phyloP scores from a whole-genome alignment of 2,113 vertebrate genomes.

The Protobothrops mucrosquamatus region DNA sequence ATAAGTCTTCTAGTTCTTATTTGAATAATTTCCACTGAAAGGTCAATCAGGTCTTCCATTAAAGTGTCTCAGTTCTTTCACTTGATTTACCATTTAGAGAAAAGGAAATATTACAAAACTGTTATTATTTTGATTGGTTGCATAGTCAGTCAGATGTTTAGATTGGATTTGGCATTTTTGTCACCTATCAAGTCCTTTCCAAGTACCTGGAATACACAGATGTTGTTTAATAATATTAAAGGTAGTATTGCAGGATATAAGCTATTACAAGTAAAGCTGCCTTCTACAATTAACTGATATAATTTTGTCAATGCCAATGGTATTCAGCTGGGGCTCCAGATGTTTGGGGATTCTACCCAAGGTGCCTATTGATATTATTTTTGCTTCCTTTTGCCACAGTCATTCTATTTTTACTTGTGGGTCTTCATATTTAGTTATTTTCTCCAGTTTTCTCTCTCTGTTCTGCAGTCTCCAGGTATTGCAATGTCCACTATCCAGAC shows the following conservation, averaged over 20 bases:
- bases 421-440: not conserved
- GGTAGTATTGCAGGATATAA: not conserved
- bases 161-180: not conserved
- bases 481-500: not conserved
- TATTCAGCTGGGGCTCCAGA: not conserved
- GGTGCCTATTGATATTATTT: not conserved
- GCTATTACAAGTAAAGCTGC: not conserved
- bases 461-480: not conserved
- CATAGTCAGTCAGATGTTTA: not conserved
- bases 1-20: conserved; percentile 32
- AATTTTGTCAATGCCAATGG: not conserved
- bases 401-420: not conserved
- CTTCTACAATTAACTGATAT: not conserved
- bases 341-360: not conserved
- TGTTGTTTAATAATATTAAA: not conserved
- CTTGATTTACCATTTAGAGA: not conserved
- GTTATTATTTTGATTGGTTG: not conserved
- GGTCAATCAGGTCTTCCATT: conserved; percentile 12
- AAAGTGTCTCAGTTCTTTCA: not conserved
- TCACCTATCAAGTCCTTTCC: not conserved
- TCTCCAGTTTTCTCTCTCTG: not conserved
- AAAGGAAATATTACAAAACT: not conserved
- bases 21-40: not conserved
- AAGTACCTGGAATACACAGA: not conserved
- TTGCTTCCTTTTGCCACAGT: not conserved